phyloP scores from a whole-genome alignment of 2,888 invertebrate genomes.

The Andricus curvator region DNA sequence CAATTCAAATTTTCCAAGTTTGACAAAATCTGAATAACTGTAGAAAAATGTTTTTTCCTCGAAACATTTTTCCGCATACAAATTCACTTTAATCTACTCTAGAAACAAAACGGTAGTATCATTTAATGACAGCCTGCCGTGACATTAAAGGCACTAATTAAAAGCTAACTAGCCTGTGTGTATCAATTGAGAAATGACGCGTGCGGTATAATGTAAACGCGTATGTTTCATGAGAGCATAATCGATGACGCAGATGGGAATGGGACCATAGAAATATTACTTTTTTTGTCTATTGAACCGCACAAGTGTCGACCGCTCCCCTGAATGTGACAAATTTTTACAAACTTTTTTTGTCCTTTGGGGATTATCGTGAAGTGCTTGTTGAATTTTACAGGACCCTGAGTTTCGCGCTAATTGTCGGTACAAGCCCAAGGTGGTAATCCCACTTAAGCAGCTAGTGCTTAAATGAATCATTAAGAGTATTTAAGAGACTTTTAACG shows the following conservation, averaged over 20 bases:
- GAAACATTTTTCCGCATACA: neutral
- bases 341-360: conserved; percentile 9
- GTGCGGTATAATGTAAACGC: conserved; percentile 35
- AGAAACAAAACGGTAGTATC: neutral
- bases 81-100: neutral
- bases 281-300: neutral
- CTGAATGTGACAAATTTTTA: neutral
- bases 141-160: conserved; percentile 33
- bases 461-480: conserved; percentile 32
- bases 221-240: conserved; percentile 29
- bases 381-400: conserved; percentile 21
- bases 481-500: conserved; percentile 6
- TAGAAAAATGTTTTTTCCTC: neutral
- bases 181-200: conserved; percentile 39
- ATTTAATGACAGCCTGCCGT: conserved; percentile 26
- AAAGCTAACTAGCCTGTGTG: conserved; percentile 33
- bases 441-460: conserved; percentile 23
- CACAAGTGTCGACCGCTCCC: neutral
- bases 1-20: no score
- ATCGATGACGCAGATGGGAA: conserved; percentile 18
- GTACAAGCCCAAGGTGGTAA: conserved; percentile 23
- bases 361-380: conserved; percentile 18
- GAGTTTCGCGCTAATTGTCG: conserved; percentile 26
- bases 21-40: neutral
- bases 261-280: neutral